Conservation (phyloP, 2,113 vertebrate genomes). For the Epinephelus cyanopodus region DNA sequence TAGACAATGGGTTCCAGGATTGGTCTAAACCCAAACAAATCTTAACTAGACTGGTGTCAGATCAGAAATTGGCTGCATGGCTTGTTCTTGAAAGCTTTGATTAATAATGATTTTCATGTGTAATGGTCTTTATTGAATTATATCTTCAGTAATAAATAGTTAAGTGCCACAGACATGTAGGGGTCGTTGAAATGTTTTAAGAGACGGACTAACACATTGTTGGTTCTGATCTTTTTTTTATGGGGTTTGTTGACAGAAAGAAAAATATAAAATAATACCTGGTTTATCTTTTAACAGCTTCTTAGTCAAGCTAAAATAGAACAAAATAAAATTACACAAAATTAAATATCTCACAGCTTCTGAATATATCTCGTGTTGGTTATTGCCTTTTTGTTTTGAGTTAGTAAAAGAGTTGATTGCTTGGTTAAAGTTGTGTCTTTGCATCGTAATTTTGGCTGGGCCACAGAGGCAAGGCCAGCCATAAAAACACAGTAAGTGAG, state of each 20-base stretch:
- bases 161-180: background rate
- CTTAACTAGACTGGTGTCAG: background rate
- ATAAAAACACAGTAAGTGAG: no score
- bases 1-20: background rate
- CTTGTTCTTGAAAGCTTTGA: no score
- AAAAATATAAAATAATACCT: background rate
- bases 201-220: background rate
- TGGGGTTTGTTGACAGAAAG: background rate
- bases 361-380: slow-evolving; percentile 11
- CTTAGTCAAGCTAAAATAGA: slow-evolving; percentile 7
- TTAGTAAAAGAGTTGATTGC: background rate
- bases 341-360: background rate
- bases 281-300: background rate
- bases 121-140: background rate
- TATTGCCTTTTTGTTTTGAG: slow-evolving; percentile 16
- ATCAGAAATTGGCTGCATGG: background rate
- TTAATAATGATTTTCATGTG: background rate
- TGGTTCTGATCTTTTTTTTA: background rate
- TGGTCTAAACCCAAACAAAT: background rate
- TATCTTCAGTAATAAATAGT: background rate
- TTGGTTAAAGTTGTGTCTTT: slow-evolving; percentile 18
- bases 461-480: no score
- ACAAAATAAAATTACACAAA: slow-evolving; percentile 1
- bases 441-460: background rate
- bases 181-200: background rate